Percentiles rank a stretch among this genome's conserved stretches.
Evolutionary conservation across 2,797 vertebrate species (phyloP).

Genomic region (Leptatherina wallacei): DNA sequence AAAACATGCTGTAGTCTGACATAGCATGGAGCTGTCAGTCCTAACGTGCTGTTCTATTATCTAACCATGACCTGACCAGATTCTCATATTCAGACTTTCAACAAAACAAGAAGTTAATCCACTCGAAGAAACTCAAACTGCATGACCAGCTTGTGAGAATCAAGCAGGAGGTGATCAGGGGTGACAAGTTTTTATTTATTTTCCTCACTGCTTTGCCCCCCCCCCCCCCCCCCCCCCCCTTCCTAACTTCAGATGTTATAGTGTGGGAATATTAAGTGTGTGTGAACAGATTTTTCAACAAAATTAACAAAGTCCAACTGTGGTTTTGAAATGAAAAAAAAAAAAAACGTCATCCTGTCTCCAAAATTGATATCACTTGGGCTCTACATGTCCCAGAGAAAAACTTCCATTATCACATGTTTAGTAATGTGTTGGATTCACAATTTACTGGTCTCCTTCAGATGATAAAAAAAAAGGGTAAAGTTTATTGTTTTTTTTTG

Average conservation of each 20-base stretch:
- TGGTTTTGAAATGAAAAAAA: background rate
- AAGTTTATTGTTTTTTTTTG: too few species aligned
- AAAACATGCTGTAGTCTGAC: constrained; percentile 63
- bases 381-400: background rate
- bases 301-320: constrained; percentile 15
- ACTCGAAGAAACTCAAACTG: constrained; percentile 1
- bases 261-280: constrained; percentile 26
- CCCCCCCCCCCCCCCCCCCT: background rate
- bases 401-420: background rate
- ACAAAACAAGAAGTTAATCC: constrained; percentile 14
- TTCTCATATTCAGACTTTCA: constrained; percentile 8
- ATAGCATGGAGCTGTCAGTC: background rate
- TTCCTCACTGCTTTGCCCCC: constrained; percentile 2
- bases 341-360: background rate
- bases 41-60: background rate
- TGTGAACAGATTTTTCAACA: constrained; percentile 28
- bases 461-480: background rate
- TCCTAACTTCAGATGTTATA: constrained; percentile 8
- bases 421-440: background rate
- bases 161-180: background rate
- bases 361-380: background rate
- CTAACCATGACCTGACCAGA: constrained; percentile 13
- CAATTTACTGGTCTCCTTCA: background rate
- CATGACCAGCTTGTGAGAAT: constrained; percentile 23
- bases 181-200: background rate